Percentiles rank a stretch among this genome's conserved stretches.
Conservation (phyloP, 2,113 vertebrate genomes). For the Regulus satrapa region DNA sequence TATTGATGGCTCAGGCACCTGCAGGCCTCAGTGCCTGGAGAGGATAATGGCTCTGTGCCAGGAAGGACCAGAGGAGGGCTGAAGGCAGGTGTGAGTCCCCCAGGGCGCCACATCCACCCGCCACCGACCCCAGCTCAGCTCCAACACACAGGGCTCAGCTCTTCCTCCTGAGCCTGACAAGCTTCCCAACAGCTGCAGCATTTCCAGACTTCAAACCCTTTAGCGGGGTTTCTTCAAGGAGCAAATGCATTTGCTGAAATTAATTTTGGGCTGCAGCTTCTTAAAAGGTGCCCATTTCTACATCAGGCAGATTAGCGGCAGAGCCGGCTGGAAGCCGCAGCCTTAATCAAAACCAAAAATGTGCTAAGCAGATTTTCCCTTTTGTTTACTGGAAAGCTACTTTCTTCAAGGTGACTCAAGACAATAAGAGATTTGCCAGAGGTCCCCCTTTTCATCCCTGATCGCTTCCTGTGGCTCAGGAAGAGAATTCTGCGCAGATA, state of each 20-base stretch:
- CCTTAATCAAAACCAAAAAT: conserved; percentile 5
- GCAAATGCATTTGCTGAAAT: neutral
- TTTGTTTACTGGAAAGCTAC: conserved; percentile 21
- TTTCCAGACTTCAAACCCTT: neutral
- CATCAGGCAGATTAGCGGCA: neutral
- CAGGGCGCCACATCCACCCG: accelerated
- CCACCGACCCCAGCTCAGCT: accelerated
- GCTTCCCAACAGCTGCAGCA: neutral
- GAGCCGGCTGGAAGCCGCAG: neutral
- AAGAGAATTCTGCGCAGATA: neutral
- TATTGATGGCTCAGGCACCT: neutral
- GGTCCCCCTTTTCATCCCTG: neutral
- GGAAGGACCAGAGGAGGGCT: neutral
- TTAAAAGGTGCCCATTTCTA: neutral
- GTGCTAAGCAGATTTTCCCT: conserved; percentile 2
- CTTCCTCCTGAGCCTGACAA: neutral
- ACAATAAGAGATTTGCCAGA: neutral
- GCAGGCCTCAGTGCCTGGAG: neutral
- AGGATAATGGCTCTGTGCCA: neutral
- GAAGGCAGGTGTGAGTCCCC: neutral
- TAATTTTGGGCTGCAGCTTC: neutral
- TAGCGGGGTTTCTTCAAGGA: neutral
- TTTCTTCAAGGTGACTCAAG: conserved; percentile 37
- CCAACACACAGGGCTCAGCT: neutral
- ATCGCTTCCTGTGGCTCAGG: neutral